phyloP scores from a whole-genome alignment of 2,888 invertebrate genomes.

The Platycheirus rosarum region DNA sequence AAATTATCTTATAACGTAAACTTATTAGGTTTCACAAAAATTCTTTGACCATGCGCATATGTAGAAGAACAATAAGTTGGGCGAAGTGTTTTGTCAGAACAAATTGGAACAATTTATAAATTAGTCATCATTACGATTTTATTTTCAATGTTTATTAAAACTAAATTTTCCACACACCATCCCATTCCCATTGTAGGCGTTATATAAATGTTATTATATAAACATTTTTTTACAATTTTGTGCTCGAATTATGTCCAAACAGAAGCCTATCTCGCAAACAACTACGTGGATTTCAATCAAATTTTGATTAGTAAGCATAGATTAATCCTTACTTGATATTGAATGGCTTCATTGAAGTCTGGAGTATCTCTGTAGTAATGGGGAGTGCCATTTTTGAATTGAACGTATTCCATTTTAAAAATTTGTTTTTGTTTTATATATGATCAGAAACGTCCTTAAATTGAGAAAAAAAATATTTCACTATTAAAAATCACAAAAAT shows the following conservation, averaged over 20 bases:
- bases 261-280: not conserved
- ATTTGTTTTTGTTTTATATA: conserved; percentile 59
- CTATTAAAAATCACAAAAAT: conserved; percentile 33
- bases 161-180: conserved; percentile 11
- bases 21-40: conserved; percentile 66
- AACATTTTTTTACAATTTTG: conserved; percentile 41
- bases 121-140: conserved; percentile 46
- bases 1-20: conserved; percentile 63
- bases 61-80: not conserved
- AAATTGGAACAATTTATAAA: conserved; percentile 42
- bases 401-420: conserved; percentile 82
- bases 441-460: conserved; percentile 64
- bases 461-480: conserved; percentile 36
- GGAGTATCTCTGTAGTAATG: conserved; percentile 81
- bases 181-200: conserved; percentile 37
- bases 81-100: conserved; percentile 29
- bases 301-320: conserved; percentile 22
- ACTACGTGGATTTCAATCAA: conserved; percentile 7
- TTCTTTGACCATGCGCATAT: conserved; percentile 45
- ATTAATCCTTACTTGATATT: conserved; percentile 82
- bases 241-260: too few species aligned
- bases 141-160: conserved; percentile 47
- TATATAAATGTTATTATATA: conserved; percentile 70
- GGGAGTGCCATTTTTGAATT: conserved; percentile 82
- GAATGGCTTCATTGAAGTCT: conserved; percentile 82